phyloP scores from a whole-genome alignment of 2,113 vertebrate species.

The Machaerirhynchus nigripectus region DNA sequence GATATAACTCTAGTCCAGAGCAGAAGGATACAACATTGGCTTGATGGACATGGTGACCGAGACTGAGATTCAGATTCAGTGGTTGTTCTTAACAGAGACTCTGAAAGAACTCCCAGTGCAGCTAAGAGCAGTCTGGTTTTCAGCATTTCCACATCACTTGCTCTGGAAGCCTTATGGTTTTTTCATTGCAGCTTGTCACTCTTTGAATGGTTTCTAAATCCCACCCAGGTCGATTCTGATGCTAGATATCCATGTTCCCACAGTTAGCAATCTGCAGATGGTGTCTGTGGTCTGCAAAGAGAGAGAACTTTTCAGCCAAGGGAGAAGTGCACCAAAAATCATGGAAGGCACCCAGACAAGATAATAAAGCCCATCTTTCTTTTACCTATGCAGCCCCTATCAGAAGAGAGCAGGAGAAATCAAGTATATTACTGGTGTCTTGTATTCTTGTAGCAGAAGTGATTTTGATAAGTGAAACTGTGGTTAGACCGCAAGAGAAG shows the following conservation, averaged over 20 bases:
- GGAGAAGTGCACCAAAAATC: background rate
- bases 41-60: background rate
- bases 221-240: background rate
- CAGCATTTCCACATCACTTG: background rate
- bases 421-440: background rate
- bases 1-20: background rate
- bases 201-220: background rate
- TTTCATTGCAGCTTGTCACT: background rate
- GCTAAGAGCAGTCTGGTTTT: background rate
- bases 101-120: background rate
- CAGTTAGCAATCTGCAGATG: background rate
- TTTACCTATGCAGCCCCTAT: background rate
- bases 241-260: background rate
- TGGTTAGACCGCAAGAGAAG: background rate
- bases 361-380: background rate
- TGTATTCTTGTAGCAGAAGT: background rate
- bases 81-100: background rate
- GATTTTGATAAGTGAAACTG: background rate
- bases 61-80: background rate
- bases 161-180: background rate
- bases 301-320: background rate
- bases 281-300: background rate
- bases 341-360: background rate
- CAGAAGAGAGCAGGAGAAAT: background rate
- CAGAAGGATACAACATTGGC: background rate